Evolutionary conservation across 2,797 vertebrate genomes (phyloP), one percentile per base, ranked within the genome.

Genomic region (Oryzias sinensis): DNA sequence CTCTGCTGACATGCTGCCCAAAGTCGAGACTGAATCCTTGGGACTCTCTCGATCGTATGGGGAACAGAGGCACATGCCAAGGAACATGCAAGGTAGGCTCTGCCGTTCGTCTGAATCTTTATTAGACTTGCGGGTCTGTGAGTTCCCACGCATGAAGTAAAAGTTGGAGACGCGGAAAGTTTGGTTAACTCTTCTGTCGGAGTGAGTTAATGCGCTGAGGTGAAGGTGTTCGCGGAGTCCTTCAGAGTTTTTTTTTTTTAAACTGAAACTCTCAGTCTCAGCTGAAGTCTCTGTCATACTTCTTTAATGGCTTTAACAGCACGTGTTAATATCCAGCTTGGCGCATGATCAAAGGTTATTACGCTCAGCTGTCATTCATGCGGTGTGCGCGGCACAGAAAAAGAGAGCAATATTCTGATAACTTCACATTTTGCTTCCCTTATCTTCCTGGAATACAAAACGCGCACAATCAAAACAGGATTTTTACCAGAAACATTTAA

Each of bases 1-100:
- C 88, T 70, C 92, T 90, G 94, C 93, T 91, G 97, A 92, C 95
- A 99, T 98, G 97, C 95, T 98, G 87, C 97, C 97, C 83, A 98
- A 98, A 95, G 93, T 94, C 93, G 96, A 98, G 89, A 94, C 94
- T 81, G 96, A 98, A 91, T 93, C 95, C 77, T 86, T 94, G 84
- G 96, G 95, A 93, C 93, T 97, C 89, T 87, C 93, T 89, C 93
- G 95, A 83, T 93, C 95, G 93, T 95, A 97, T 95, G 96, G 95
- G 80, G 97, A 96, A 87, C 95, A 95, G 82, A 93, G 95, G 76
- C 96, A 93, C 89, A 95, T 96, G 96, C 94, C 95, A 83, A 94
- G 94, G 89, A 96, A 93, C 86, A 95, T 98, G 94, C 97, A 98
- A 95, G 97, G 97, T 99, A 94, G 93, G 94, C 74, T 0, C 4